Percentiles rank a stretch among this genome's conserved stretches.
Conservation (phyloP, 2,113 vertebrate genomes). For the Galemys pyrenaicus region DNA sequence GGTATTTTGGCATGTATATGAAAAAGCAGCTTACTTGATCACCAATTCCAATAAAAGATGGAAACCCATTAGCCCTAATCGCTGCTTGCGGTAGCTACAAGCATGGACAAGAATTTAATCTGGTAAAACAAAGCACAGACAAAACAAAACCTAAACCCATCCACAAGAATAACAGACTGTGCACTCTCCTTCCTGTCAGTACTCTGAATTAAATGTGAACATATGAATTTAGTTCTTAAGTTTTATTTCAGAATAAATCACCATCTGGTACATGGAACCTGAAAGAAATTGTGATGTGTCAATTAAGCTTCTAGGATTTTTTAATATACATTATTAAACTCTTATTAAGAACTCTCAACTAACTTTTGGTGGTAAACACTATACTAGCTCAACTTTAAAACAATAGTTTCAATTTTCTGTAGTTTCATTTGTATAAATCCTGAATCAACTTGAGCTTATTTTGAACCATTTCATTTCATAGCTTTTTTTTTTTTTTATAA, state of each 20-base stretch:
- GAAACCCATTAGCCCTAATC: not conserved
- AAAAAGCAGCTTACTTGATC: not conserved
- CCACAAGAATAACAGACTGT: not conserved
- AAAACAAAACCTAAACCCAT: not conserved
- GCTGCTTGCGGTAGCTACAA: not conserved
- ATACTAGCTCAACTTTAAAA: not conserved
- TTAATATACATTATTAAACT: not conserved
- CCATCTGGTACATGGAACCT: not conserved
- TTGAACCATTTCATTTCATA: slow-evolving; percentile 9
- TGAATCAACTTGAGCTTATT: slow-evolving; percentile 18
- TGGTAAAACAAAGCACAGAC: not conserved
- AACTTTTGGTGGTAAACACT: not conserved
- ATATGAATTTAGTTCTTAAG: not conserved
- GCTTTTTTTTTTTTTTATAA: not conserved
- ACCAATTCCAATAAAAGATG: not conserved
- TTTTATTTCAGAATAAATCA: not conserved
- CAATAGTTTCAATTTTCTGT: slow-evolving; percentile 44
- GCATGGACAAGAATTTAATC: not conserved
- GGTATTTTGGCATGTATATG: not conserved
- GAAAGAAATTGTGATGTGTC: not conserved
- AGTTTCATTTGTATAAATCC: slow-evolving; percentile 40
- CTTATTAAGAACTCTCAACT: not conserved
- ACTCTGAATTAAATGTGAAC: not conserved
- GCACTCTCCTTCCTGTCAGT: not conserved
- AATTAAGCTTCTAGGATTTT: not conserved